Percentiles rank a stretch among this genome's conserved stretches.
Evolutionary conservation across 2,888 invertebrate species (phyloP).

Genomic region (Exocentrus adspersus): DNA sequence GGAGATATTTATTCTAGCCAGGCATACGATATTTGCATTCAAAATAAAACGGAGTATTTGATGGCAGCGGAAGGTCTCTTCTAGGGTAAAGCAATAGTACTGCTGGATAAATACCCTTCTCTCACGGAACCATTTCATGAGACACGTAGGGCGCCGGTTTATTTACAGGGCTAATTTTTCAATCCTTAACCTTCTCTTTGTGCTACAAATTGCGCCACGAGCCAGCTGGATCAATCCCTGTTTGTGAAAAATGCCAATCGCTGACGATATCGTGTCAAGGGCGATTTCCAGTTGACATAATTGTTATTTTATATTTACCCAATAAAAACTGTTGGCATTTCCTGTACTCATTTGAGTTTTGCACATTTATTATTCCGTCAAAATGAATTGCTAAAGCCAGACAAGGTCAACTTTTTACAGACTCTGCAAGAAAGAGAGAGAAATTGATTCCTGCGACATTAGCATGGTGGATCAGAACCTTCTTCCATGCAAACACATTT

Average conservation of each 20-base stretch:
- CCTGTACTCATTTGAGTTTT: no score
- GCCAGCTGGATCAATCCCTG: neutral
- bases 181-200: constrained; percentile 28
- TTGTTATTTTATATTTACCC: neutral
- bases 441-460: no score
- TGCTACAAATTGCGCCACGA: neutral
- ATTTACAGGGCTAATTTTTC: constrained; percentile 40
- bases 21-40: constrained; percentile 49
- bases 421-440: no score
- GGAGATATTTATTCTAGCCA: constrained; percentile 42
- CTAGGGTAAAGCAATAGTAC: constrained; percentile 28
- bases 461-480: no score
- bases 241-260: neutral
- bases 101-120: constrained; percentile 43
- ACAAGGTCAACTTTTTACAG: no score
- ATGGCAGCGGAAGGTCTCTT: constrained; percentile 16
- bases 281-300: neutral
- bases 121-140: constrained; percentile 41
- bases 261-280: neutral
- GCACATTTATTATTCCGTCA: no score
- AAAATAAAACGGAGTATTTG: constrained; percentile 44
- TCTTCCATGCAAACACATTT: no score
- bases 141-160: constrained; percentile 41
- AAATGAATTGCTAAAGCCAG: no score
- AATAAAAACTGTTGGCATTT: no score